A percentile compares a stretch with the other conserved stretches of the same genome.
These are phyloP conservation scores for Zophobas morio DNA, from an alignment of 1,140 invertebrate genomes.

Conservation along the genomic window DNA sequence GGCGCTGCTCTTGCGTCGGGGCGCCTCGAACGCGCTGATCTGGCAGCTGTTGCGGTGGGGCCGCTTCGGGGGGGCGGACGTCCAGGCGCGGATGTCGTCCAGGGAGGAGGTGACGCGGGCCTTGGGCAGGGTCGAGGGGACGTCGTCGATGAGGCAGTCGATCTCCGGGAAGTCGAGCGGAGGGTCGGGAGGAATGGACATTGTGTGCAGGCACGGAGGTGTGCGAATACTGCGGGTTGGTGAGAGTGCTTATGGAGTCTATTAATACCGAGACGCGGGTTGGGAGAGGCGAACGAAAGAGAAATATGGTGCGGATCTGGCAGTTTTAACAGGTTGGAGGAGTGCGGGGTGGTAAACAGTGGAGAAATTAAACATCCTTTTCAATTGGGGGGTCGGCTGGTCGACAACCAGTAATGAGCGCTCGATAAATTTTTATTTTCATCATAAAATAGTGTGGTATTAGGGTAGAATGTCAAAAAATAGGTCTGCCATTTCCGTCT, in stretches of 20 bases:
- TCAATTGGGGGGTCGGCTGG: too few species aligned
- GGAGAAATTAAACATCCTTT: too few species aligned
- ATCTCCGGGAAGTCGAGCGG: constrained; percentile 30
- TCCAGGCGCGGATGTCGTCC: constrained; percentile 5
- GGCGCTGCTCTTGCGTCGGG: constrained; percentile 43
- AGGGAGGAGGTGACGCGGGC: background rate
- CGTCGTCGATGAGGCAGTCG: constrained; percentile 3
- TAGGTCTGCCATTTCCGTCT: too few species aligned
- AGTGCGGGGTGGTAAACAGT: too few species aligned
- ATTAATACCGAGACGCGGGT: background rate
- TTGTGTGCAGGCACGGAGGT: background rate
- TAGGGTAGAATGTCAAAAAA: too few species aligned
- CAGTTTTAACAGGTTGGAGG: too few species aligned
- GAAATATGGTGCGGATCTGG: too few species aligned
- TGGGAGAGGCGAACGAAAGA: background rate
- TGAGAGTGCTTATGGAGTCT: background rate
- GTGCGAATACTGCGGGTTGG: background rate
- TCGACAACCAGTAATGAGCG: too few species aligned
- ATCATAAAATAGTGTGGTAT: too few species aligned
- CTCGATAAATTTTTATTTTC: too few species aligned
- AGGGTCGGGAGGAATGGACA: constrained; percentile 8
- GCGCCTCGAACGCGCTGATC: background rate
- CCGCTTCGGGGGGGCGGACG: background rate
- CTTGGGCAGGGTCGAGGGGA: background rate
- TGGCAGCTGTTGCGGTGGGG: constrained; percentile 28